Conservation (phyloP, 2,797 vertebrate species). For the Peromyscus attwateri region DNA sequence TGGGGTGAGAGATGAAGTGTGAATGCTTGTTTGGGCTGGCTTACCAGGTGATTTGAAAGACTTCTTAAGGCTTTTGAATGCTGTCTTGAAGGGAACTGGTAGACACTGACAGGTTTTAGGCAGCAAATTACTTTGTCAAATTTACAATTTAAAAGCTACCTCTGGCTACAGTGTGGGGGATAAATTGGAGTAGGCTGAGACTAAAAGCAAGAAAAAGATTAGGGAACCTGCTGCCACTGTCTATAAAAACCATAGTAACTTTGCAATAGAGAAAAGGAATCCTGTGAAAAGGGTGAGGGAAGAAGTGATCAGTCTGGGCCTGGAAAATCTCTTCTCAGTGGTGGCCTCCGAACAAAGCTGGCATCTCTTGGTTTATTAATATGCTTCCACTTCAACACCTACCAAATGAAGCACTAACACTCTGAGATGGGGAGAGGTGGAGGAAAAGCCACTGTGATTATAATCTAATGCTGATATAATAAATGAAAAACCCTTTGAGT, state of each 20-base stretch:
- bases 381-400: neutral
- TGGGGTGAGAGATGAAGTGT: neutral
- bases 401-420: neutral
- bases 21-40: constrained; percentile 28
- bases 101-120: constrained; percentile 64
- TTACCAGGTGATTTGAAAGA: constrained; percentile 66
- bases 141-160: constrained; percentile 75
- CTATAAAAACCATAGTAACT: neutral
- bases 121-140: constrained; percentile 72
- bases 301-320: neutral
- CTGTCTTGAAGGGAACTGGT: constrained; percentile 38
- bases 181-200: constrained; percentile 14
- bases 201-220: constrained; percentile 34
- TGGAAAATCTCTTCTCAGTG: neutral
- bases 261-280: neutral
- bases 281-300: fast-evolving
- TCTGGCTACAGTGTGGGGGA: neutral
- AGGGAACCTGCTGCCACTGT: neutral
- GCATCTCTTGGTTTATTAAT: neutral
- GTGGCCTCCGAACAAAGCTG: neutral
- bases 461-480: neutral
- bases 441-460: neutral
- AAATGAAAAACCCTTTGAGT: neutral
- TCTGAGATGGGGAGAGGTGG: fast-evolving
- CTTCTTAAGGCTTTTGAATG: constrained; percentile 53